Conservation (phyloP, 2,113 vertebrate species). For the Speoplatyrhinus poulsoni region DNA sequence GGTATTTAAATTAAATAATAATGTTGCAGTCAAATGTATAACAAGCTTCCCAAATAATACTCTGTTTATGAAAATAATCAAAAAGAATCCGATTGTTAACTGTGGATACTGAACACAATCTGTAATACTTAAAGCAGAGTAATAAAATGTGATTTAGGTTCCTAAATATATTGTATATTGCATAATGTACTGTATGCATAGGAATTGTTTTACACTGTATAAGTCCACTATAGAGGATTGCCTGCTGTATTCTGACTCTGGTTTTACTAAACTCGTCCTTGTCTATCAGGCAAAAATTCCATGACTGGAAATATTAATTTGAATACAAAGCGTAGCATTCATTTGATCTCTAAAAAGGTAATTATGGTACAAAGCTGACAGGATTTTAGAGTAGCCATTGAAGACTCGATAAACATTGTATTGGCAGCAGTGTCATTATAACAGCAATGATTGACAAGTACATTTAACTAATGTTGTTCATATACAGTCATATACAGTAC, state of each 20-base stretch:
- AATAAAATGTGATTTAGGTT: background rate
- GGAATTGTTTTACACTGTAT: background rate
- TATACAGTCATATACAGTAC: background rate
- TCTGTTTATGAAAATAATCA: background rate
- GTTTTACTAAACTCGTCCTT: constrained; percentile 11
- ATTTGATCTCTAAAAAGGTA: constrained; percentile 64
- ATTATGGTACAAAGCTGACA: constrained; percentile 58
- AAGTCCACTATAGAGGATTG: background rate
- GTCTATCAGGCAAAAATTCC: constrained; percentile 21
- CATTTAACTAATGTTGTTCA: constrained; percentile 19
- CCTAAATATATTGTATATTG: background rate
- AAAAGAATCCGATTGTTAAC: too few relatives aligned
- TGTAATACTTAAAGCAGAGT: background rate
- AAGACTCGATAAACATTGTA: constrained; percentile 43
- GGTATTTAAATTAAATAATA: background rate
- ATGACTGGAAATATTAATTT: constrained; percentile 56
- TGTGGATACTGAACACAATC: background rate
- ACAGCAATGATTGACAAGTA: constrained; percentile 45
- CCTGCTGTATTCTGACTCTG: constrained; percentile 20
- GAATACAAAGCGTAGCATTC: constrained; percentile 45
- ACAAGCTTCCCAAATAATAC: background rate
- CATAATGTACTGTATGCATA: background rate
- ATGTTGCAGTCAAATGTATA: background rate
- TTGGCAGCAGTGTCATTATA: constrained; percentile 37
- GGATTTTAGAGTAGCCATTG: constrained; percentile 37